These are phyloP conservation scores for Antechinus flavipes DNA, from an alignment of 2,113 vertebrate genomes.

Conservation along the genomic window DNA sequence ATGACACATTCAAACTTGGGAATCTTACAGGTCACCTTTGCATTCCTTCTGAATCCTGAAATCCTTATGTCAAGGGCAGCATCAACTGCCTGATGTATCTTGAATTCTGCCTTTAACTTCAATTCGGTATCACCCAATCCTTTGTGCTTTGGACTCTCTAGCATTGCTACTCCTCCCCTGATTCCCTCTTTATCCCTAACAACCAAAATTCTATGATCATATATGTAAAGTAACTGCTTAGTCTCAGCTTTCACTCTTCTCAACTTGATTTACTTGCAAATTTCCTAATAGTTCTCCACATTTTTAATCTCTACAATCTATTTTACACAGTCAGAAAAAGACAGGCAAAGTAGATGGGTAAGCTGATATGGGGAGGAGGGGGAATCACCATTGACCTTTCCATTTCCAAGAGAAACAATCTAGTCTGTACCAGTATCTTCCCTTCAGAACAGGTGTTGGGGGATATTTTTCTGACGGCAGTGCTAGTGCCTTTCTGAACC, in stretches of 20 bases:
- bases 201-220: neutral
- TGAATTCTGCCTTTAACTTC: conserved; percentile 1
- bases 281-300: neutral
- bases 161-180: neutral
- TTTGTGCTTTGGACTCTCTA: neutral
- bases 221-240: neutral
- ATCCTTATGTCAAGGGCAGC: neutral
- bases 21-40: neutral
- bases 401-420: neutral
- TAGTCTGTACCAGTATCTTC: neutral
- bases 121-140: neutral
- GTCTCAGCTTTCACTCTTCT: neutral
- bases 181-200: neutral
- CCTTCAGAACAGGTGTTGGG: neutral
- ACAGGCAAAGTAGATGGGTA: neutral
- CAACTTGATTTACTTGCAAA: neutral
- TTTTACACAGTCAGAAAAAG: neutral
- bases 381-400: neutral
- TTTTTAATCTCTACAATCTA: neutral
- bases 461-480: neutral
- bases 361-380: neutral
- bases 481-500: too few relatives aligned
- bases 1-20: neutral
- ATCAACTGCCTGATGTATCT: neutral
- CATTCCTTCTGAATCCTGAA: neutral